These are phyloP conservation scores for Lamprologus tigripictilis DNA, from an alignment of 2,113 vertebrate genomes.

Conservation along the genomic window DNA sequence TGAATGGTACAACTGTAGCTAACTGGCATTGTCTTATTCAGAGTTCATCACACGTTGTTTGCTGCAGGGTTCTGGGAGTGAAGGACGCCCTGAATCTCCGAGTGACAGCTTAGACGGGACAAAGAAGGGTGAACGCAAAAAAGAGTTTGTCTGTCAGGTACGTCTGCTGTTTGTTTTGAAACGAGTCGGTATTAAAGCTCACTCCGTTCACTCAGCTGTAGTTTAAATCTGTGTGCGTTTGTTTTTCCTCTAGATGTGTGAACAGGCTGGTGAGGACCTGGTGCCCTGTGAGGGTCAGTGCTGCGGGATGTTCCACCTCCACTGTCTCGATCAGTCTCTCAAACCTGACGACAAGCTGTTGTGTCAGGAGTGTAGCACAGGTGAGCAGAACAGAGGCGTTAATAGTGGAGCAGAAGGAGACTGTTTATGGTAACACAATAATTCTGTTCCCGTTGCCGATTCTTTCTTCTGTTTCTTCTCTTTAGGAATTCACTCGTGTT, in stretches of 20 bases:
- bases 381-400: slow-evolving; percentile 58
- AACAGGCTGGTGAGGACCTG: slow-evolving; percentile 82
- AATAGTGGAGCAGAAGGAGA: not conserved
- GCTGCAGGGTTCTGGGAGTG: slow-evolving; percentile 77
- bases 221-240: not conserved
- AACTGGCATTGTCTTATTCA: not conserved
- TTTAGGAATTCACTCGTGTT: slow-evolving; percentile 85
- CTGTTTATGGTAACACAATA: not conserved
- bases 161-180: not conserved
- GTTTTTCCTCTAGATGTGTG: slow-evolving; percentile 75
- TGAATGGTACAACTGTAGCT: not conserved
- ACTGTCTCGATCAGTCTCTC: slow-evolving; percentile 78
- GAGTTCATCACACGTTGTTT: not conserved
- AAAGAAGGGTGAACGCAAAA: slow-evolving; percentile 86
- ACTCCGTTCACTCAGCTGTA: rapidly evolving
- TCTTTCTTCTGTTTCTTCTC: not conserved
- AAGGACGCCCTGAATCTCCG: slow-evolving; percentile 86
- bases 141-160: slow-evolving; percentile 93
- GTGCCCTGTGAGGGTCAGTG: slow-evolving; percentile 90
- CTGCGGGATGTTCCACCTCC: slow-evolving; percentile 84
- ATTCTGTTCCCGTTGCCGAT: not conserved
- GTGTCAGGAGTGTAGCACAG: slow-evolving; percentile 84
- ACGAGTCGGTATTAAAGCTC: not conserved
- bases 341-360: slow-evolving; percentile 80
- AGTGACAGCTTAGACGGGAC: slow-evolving; percentile 87